Evolutionary conservation across 2,888 invertebrate species (phyloP), one percentile per base, ranked within the genome.

Genomic region (Aromia moschata): DNA sequence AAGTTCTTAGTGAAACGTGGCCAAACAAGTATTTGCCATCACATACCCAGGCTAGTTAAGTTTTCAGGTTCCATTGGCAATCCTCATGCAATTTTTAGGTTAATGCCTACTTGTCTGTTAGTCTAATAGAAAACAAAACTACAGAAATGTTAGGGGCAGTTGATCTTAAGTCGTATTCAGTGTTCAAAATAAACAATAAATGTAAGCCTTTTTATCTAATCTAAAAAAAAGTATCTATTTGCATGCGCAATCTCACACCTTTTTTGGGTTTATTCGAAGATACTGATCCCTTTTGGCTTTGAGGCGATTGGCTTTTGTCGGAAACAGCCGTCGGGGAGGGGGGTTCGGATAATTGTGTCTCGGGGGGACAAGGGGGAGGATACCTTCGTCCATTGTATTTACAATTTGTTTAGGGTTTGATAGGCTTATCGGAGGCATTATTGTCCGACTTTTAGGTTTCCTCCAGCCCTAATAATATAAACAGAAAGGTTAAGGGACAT

Each of bases 401-500:
- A 82, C 81, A 73, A 83, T 83, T 80, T 83, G 83, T 79, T 84
- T 84, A 73, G 84, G 83, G 75, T 83, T 84, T 70, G 83, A 79
- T 68, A 83, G 80, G 77, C 81, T 82, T 78, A 83, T 80, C 79
- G 83, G 77, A 74, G 89, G 89, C 88, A 89, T 86, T 82, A 89
- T 87, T 77, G 89, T 89, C 78, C 90, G 87, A 72, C 88, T 87
- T 83, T 89, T 89, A 79, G 89, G 89, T 83, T 89, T 90, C 84
- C 89, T 89, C 90, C 90, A 90, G 74, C 89, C 89, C 90, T 90
- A 83, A 76, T 65, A 77, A 77, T 75, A 77, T 65, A 74, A 74
- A 73, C 65, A 72, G 60, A 64, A 52, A 59, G 60, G 65, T 72
- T 72, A 71, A 67, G 67, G 65, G 58, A 57, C 69, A 70, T 68